phyloP scores from a whole-genome alignment of 2,113 vertebrate species.

The Erythrocercus mccallii region DNA sequence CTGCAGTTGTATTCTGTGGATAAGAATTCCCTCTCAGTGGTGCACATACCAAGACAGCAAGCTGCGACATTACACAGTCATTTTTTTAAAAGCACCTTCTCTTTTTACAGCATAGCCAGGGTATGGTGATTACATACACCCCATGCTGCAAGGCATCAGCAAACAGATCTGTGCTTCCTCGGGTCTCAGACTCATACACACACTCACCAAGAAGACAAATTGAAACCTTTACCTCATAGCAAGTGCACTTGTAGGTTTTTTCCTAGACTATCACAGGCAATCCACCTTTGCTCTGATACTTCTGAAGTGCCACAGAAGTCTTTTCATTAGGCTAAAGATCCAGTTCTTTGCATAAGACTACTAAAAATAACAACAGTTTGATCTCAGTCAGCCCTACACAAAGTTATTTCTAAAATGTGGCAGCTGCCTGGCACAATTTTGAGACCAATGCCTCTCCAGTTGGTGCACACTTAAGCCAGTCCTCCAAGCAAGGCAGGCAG shows the following conservation, averaged over 20 bases:
- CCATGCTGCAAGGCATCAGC: background rate
- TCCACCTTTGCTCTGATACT: background rate
- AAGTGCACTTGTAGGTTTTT: fast-evolving
- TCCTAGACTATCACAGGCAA: background rate
- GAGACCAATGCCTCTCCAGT: background rate
- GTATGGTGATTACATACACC: fast-evolving
- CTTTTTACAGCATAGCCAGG: background rate
- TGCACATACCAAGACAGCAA: background rate
- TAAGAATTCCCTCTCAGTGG: background rate
- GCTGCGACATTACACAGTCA: too few species aligned
- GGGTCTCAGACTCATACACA: fast-evolving
- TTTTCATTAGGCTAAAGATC: background rate
- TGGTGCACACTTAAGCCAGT: background rate
- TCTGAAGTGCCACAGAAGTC: background rate
- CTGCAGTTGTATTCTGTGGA: conserved; percentile 62
- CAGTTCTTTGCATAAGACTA: background rate
- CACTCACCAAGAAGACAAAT: background rate
- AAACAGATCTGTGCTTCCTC: background rate
- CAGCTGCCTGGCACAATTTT: background rate
- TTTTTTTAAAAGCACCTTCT: fast-evolving
- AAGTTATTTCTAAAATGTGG: background rate
- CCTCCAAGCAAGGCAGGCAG: background rate
- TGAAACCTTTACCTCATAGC: background rate
- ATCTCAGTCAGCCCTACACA: background rate
- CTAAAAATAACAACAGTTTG: background rate